Base-by-base conservation (phyloP, 1,140 invertebrate genomes). In the Drosophila ananassae region DNA sequence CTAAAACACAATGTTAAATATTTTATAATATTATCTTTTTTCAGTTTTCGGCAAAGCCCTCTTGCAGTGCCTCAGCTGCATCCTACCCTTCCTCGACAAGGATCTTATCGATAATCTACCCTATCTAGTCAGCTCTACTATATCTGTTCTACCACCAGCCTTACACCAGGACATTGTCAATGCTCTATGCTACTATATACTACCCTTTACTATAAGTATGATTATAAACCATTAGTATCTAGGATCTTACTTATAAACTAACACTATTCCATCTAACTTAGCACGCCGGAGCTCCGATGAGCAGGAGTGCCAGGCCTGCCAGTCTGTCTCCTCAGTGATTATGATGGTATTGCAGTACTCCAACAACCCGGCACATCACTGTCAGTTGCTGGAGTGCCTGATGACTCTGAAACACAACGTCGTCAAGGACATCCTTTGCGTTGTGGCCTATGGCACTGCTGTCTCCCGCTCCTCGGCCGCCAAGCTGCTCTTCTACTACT, bases 261-360 rank as follows among this genome's bases (percentile, higher is more conserved):
- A 8, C 6, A 44, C 13, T 8, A 44, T 12, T 9, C 21, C 3
- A 4, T 37, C 2, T 37, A 10, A 2, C 17, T 50, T 17, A 96
- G 95, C 94, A 7, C 94, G 96, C 50, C 94, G 94, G 77, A 94
- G 81, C 41, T 53, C 81, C 24, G 94, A 95, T 39, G 94, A 95
- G 78, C 94, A 94, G 68, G 95, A 96, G 81, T 96, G 96, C 79
- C 98, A 98, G 92, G 97, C 97, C 5, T 96, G 95, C 77, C 97
- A 98, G 87, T 99, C 98, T 6, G 96, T 98, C 6, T 96, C 98
- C 9, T 97, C 98, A 10, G 97, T 99, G 52, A 95, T 99, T 37
- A 99, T 99, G 96, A 97, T 99, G 94, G 96, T 99, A 12, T 97
- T 99, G 90, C 98, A 99, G 90, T 98, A 99, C 92, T 98, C 98